Percentiles rank a stretch among this genome's conserved stretches.
Conservation (phyloP, 2,888 invertebrate species). For the Crematogaster levior region DNA sequence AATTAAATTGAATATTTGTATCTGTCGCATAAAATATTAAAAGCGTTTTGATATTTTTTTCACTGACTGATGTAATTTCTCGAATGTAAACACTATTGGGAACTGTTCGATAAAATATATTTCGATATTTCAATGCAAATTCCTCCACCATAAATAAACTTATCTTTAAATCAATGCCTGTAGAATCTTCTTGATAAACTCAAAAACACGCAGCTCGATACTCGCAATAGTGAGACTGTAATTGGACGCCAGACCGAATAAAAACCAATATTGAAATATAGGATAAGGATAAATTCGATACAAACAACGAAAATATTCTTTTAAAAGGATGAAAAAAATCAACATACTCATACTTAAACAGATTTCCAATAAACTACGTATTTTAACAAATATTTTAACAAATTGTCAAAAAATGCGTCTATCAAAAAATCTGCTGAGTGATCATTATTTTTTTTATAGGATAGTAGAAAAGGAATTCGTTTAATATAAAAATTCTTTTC, state of each 20-base stretch:
- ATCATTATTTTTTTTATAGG: not conserved
- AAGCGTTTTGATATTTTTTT: conserved; percentile 5
- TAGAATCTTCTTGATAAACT: not conserved
- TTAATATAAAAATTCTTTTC: conserved; percentile 36
- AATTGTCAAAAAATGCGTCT: not conserved
- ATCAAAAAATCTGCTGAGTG: not conserved
- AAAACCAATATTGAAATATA: conserved; percentile 21
- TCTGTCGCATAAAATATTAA: not conserved
- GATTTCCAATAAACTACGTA: not conserved
- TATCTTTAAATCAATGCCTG: conserved; percentile 18
- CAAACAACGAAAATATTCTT: not conserved
- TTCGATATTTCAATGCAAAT: conserved; percentile 10
- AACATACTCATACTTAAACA: not conserved
- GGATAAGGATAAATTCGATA: conserved; percentile 22
- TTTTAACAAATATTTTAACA: not conserved
- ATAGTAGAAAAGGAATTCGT: not conserved
- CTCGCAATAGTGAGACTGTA: not conserved
- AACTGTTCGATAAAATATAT: not conserved
- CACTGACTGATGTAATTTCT: not conserved
- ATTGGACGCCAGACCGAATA: conserved; percentile 4
- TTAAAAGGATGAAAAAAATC: not conserved
- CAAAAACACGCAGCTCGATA: not conserved
- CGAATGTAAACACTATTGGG: not conserved
- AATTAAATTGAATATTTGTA: not conserved
- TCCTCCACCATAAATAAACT: conserved; percentile 17